Conservation (phyloP, 1,140 invertebrate genomes). For the Sitophilus oryzae region DNA sequence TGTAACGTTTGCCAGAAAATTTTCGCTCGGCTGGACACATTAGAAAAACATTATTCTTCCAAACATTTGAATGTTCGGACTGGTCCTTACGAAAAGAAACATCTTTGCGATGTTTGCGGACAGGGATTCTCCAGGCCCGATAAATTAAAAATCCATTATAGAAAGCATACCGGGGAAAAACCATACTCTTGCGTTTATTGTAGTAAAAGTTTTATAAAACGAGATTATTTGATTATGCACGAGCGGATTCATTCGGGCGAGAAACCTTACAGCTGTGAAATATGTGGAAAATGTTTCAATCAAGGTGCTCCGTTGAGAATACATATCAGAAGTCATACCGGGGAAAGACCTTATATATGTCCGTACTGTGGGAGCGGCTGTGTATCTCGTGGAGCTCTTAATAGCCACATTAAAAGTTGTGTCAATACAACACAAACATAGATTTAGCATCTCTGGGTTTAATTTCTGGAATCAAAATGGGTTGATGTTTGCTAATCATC, state of each 20-base stretch:
- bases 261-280: slow-evolving; percentile 48
- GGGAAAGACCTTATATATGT: slow-evolving; percentile 37
- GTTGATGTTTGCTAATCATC: too few species aligned
- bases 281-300: slow-evolving; percentile 50
- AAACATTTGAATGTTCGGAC: slow-evolving; percentile 45
- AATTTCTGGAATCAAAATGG: neutral
- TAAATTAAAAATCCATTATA: slow-evolving; percentile 56
- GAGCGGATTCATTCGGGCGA: slow-evolving; percentile 52
- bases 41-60: slow-evolving; percentile 50
- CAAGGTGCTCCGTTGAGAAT: slow-evolving; percentile 43
- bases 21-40: slow-evolving; percentile 43
- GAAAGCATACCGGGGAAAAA: slow-evolving; percentile 51
- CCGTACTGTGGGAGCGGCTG: slow-evolving; percentile 32
- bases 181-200: slow-evolving; percentile 50
- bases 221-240: too few species aligned
- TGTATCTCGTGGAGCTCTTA: slow-evolving; percentile 33
- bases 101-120: slow-evolving; percentile 50
- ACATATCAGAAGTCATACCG: slow-evolving; percentile 45
- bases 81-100: slow-evolving; percentile 36
- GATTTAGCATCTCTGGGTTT: neutral
- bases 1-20: slow-evolving; percentile 44
- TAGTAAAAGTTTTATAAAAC: slow-evolving; percentile 49
- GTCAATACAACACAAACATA: slow-evolving; percentile 16
- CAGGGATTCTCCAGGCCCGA: slow-evolving; percentile 54
- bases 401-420: slow-evolving; percentile 38